Base-by-base conservation (phyloP, 1,140 invertebrate genomes). In the Orussus abietinus region DNA sequence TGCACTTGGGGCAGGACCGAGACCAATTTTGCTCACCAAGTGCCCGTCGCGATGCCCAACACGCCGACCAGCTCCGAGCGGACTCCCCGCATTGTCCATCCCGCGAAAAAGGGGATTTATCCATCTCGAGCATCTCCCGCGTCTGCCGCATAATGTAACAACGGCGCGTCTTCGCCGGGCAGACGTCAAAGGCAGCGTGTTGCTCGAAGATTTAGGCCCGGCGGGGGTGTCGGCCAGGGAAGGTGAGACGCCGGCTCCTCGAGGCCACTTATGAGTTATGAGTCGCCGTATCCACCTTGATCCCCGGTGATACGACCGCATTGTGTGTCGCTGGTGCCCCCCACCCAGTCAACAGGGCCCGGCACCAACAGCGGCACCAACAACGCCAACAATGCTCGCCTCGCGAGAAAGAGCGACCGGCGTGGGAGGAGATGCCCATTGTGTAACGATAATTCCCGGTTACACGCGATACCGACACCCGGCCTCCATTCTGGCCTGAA, bases 241-340 rank as follows among this genome's bases (percentile, higher is more conserved):
- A n/a, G n/a, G n/a, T n/a, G n/a, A n/a, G n/a, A n/a, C n/a, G n/a
- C n/a, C n/a, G n/a, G n/a, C 49, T 55, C 42, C 53, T 48, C 50
- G 46, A 49, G 48, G n/a, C n/a, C n/a, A n/a, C n/a, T 56, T 61
- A 55, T 63, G 60, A 62, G 55, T 62, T 62, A 62, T 55, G 57
- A 52, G 38, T 44, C 41, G 49, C 32, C 48, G 38, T 45, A 48
- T 56, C 50, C 49, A 35, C 44, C 17, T 47, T 25, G 21, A 20
- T 29, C 26, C 13, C 21, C 17, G 10, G 13, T 19, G 39, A 33
- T 36, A 38, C 40, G 35, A 32, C 29, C 38, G 45, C 39, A 47
- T 47, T 47, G 45, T 47, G 29, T 31, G 32, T 20, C 47, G 39
- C 20, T 33, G 42, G 42, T 46, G 14, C 29, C 5, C 29, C 5